Evolutionary conservation across 1,140 invertebrate genomes (phyloP).

Genomic region (Scaptomyza graminum): DNA sequence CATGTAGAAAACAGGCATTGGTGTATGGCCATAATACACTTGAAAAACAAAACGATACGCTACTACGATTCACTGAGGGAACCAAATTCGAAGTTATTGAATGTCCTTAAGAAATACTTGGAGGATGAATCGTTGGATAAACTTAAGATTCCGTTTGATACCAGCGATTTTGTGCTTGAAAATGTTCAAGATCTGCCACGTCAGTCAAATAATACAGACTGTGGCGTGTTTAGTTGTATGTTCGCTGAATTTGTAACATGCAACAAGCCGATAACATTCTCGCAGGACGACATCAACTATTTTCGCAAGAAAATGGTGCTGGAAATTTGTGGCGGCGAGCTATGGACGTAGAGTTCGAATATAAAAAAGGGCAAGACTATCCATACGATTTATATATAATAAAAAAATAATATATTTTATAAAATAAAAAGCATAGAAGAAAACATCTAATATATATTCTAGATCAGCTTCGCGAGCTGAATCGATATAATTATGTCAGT

Average conservation of each 20-base stretch:
- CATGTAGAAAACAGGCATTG: conserved; percentile 97
- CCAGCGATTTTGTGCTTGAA: conserved; percentile 86
- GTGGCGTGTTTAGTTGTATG: conserved; percentile 98
- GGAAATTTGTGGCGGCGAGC: conserved; percentile 90
- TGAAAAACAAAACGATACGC: conserved; percentile 89
- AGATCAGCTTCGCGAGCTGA: no score
- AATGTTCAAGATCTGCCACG: conserved; percentile 92
- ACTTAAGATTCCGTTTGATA: conserved; percentile 90
- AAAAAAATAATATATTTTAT: no score
- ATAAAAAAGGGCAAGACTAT: no score
- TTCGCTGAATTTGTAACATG: conserved; percentile 96
- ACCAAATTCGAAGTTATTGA: conserved; percentile 89
- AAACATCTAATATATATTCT: no score
- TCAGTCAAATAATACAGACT: conserved; percentile 99
- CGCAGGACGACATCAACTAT: conserved; percentile 96
- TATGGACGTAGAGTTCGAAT: conserved; percentile 59
- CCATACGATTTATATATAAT: no score
- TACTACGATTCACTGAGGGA: conserved; percentile 98
- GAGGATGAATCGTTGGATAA: conserved; percentile 94
- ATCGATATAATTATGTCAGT: no score
- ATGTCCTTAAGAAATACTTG: conserved; percentile 90
- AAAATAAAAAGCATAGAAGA: no score
- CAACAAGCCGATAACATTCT: conserved; percentile 90
- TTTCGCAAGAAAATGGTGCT: conserved; percentile 96
- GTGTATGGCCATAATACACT: conserved; percentile 96